Evolutionary conservation across 2,797 vertebrate species (phyloP), one percentile per base, ranked within the genome.

Genomic region (Helicolenus hilgendorfi): DNA sequence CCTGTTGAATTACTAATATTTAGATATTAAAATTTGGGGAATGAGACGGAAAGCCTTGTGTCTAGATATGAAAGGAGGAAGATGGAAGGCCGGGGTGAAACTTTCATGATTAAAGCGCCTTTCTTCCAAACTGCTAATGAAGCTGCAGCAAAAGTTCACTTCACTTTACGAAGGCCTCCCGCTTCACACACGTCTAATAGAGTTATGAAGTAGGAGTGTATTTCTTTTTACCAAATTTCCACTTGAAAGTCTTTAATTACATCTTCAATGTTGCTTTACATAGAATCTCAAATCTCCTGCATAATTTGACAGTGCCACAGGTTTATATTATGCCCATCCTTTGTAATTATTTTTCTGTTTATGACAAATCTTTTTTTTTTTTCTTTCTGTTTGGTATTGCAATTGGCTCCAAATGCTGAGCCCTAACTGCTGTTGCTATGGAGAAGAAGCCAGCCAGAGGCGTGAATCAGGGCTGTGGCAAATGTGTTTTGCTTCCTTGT

Each of bases 91-190:
- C 31, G n/a, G 31, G 36, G 20, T 65, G 59, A 88, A 81, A 83
- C 79, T 85, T 83, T 84, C 29, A 81, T 87, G 72, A 87, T 87
- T 83, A 85, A 94, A 91, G 76, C 22, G 4, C 56, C 27, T 85
- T 87, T 83, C 68, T 60, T 84, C 76, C 24, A 77, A 88, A 83
- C 53, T 88, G 73, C 69, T 88, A 85, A 92, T 79, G 78, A 92
- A 88, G 84, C 56, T 38, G 63, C 33, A 33, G 53, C 24, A 31
- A 71, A 71, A 86, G 74, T 82, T 86, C 67, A 76, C 6, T 69
- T 86, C 67, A 76, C 6, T 65, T 80, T 15, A 67, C 0, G 4
- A 74, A 81, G 65, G 20, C 38, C 18, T 70, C 11, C 58, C 1
- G 6, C 20, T 55, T 36, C 53, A 65, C 75, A 79, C 55, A 59